Conservation (phyloP, 1,140 invertebrate genomes). For the Neotoxoptera formosana region DNA sequence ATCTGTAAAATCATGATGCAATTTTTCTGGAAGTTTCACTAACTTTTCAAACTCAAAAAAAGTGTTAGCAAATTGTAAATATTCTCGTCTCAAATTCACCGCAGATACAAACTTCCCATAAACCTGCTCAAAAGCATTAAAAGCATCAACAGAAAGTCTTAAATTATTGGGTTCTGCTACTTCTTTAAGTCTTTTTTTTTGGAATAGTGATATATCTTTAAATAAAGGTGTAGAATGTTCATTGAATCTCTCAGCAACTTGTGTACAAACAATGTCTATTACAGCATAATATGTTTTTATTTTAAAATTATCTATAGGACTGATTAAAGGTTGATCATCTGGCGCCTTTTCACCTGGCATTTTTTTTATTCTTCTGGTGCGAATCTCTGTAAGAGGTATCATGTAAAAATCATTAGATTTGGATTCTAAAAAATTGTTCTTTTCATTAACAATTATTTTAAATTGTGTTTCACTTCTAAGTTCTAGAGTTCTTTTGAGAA, state of each 20-base stretch:
- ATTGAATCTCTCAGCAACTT: neutral
- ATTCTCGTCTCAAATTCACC: neutral
- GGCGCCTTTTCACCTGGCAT: neutral
- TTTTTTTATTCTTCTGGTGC: neutral
- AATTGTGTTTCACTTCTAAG: neutral
- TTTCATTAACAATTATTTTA: neutral
- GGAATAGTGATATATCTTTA: neutral
- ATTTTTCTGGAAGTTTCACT: neutral
- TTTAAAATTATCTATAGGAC: neutral
- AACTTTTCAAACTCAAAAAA: neutral
- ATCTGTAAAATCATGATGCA: neutral
- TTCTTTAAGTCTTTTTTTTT: neutral
- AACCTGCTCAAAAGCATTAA: neutral
- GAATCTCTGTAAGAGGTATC: neutral
- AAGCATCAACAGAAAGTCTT: neutral
- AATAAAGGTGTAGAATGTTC: neutral
- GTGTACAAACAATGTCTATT: neutral
- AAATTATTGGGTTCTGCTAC: neutral
- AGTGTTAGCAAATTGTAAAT: neutral
- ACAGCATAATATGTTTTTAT: neutral
- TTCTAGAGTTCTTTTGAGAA: too few relatives aligned
- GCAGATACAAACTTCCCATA: neutral
- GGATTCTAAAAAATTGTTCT: neutral
- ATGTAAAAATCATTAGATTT: neutral
- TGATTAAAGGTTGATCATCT: neutral